Evolutionary conservation across 2,888 invertebrate genomes (phyloP), one percentile per base, ranked within the genome.

Genomic region (Temnothorax rugatulus): DNA sequence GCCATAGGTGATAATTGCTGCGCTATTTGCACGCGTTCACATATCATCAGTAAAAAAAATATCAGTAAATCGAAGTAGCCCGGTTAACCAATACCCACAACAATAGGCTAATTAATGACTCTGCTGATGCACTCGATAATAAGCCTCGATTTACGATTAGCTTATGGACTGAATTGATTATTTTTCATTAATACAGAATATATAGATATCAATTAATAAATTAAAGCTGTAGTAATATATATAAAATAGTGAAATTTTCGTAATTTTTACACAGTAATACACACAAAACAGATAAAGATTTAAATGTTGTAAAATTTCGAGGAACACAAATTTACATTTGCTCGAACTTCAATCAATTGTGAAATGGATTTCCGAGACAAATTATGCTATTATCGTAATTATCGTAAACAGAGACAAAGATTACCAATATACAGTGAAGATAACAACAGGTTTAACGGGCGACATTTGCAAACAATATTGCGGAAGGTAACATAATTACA

Each of bases 21-120:
- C 44, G 21, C 34, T 57, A 69, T 44, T 57, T 57, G 44, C 69
- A 41, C 11, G 18, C 64, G 25, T 5, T 44, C 64, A 13, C 18
- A 57, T 71, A 57, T 47, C 68, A 61, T 54, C 5, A 29, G 18
- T 34, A n/a, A 41, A 77, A 68, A 59, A 69, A 29, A 66, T 3
- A 59, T 38, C 25, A 61, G 52, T 69, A 69, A 69, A 79, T 69
- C 8, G 57, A 59, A 57, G 34, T 44, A 44, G 34, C 15, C 1
- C 52, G n/a, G 76, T 18, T 66, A 29, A 68, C 54, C 63, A 52
- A 38, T 63, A 50, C 7, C 63, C n/a, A 25, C 41, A 54, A 68
- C 66, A 77, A 66, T 66, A 66, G 29, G 15, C 54, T 69, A 79
- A 69, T 79, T 79, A 79, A 69, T 69, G 34, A 34, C 52, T 69